phyloP scores from a whole-genome alignment of 2,888 invertebrate genomes.

The Oxytorus armatus region DNA sequence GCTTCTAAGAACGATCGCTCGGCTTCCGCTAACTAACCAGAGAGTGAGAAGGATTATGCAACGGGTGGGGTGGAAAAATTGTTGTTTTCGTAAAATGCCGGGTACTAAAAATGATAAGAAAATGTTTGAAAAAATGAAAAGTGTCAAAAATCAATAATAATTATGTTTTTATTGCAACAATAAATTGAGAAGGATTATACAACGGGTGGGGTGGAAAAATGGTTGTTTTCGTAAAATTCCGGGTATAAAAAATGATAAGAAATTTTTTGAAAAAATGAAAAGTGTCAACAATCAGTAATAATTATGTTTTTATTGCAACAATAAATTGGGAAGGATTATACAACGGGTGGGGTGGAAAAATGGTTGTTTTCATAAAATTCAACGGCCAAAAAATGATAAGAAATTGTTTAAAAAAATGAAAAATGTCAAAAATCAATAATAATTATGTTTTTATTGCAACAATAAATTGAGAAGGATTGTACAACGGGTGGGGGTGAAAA shows the following conservation, averaged over 20 bases:
- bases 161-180: no score
- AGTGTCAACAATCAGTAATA: no score
- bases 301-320: no score
- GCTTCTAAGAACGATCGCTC: conserved; percentile 27
- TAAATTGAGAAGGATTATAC: conserved; percentile 78
- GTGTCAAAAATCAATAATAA: no score
- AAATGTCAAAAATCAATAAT: no score
- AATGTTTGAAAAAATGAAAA: no score
- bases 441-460: no score
- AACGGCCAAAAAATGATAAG: neutral
- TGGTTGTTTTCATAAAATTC: neutral
- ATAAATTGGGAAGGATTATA: conserved; percentile 77
- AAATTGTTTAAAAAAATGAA: no score
- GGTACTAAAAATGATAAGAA: neutral
- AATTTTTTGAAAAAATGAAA: no score
- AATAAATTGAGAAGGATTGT: conserved; percentile 78
- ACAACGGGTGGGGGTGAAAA: conserved; percentile 77
- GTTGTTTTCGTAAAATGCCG: neutral
- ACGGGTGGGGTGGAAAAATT: conserved; percentile 74
- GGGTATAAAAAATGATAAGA: neutral
- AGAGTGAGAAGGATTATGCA: conserved; percentile 78
- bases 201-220: conserved; percentile 76
- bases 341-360: conserved; percentile 76
- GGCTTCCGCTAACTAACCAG: conserved; percentile 80
- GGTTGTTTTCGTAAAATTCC: neutral